A percentile compares a stretch with the other conserved stretches of the same genome.
These are phyloP conservation scores for Colinus virginianus DNA, from an alignment of 2,113 vertebrate genomes.

Conservation along the genomic window DNA sequence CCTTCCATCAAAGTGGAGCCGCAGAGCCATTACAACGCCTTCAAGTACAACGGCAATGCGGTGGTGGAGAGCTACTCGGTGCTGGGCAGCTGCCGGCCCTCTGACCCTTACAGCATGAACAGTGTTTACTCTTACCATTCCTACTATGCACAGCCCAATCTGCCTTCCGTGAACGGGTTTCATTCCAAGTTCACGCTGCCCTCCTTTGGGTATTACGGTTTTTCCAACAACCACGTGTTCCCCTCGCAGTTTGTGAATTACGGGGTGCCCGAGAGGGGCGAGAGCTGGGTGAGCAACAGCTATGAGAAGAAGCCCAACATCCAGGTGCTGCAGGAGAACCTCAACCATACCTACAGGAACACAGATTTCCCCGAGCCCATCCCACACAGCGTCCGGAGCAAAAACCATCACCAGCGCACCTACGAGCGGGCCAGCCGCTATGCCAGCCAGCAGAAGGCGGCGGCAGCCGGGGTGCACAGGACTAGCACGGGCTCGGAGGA, in stretches of 20 bases:
- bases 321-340: conserved; percentile 83
- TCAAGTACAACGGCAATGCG: conserved; percentile 85
- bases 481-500: conserved; percentile 75
- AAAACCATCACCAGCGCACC: conserved; percentile 81
- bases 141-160: conserved; percentile 94
- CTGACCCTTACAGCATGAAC: conserved; percentile 89
- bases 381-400: conserved; percentile 52
- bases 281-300: conserved; percentile 72
- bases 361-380: conserved; percentile 78
- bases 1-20: conserved; percentile 89
- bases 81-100: conserved; percentile 86
- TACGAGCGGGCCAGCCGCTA: conserved; percentile 77
- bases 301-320: conserved; percentile 90
- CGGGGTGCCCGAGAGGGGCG: conserved; percentile 73
- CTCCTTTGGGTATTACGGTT: conserved; percentile 89
- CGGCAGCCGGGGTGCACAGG: conserved; percentile 23
- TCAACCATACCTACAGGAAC: conserved; percentile 80
- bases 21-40: conserved; percentile 81
- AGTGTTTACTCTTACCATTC: conserved; percentile 91
- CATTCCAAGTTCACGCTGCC: conserved; percentile 91
- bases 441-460: conserved; percentile 68
- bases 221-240: conserved; percentile 89
- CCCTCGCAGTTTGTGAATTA: conserved; percentile 88
- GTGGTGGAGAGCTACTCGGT: conserved; percentile 86
- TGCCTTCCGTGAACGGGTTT: conserved; percentile 91